Base-by-base conservation (phyloP, 2,888 invertebrate genomes). In the Chouioia cunea region DNA sequence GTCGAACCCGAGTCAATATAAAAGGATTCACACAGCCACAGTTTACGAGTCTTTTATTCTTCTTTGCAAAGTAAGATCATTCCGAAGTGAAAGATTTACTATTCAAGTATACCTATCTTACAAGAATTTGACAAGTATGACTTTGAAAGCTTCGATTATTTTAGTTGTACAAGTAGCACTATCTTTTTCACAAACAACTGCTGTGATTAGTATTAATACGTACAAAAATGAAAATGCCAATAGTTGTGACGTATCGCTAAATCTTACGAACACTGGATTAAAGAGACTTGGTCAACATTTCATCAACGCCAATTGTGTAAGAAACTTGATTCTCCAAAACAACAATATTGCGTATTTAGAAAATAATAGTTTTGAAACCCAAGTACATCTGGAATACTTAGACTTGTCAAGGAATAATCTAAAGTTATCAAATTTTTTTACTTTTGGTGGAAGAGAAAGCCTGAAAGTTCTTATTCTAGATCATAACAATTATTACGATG, bases 341-440 rank as follows among this genome's bases (percentile, higher is more conserved):
- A 80, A 77, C 60, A 62, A 70, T 10, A 79, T 81, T 23, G 74
- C 76, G 50, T 58, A 71, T 8, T 72, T 81, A 8, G 53, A 71
- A 16, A 20, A 57, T 14, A 73, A 74, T 4, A 74, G 75, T 2
- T 80, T 80, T 59, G 73, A 76, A 20, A 73, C 63, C 15, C 18
- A 79, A 18, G 76, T 78, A 4, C 77, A 77, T 73, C 68, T 81
- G 2, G 70, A 76, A 20, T 78, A 77, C 60, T 73, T 81, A 15
- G 79, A 79, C 60, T 70, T 80, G 12, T 78, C 80, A 2, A 76
- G 76, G 27, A 81, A 81, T 70, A 70, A 76, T 0, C 75, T 81
- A 12, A 67, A 76, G 52, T 72, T 75, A 20, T 77, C 78, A 15
- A 74, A 79, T 53, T 54, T 79, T 2, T 60, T 78, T 16, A 74